Evolutionary conservation across 2,797 vertebrate species (phyloP).

Genomic region (Eremophila alpestris): DNA sequence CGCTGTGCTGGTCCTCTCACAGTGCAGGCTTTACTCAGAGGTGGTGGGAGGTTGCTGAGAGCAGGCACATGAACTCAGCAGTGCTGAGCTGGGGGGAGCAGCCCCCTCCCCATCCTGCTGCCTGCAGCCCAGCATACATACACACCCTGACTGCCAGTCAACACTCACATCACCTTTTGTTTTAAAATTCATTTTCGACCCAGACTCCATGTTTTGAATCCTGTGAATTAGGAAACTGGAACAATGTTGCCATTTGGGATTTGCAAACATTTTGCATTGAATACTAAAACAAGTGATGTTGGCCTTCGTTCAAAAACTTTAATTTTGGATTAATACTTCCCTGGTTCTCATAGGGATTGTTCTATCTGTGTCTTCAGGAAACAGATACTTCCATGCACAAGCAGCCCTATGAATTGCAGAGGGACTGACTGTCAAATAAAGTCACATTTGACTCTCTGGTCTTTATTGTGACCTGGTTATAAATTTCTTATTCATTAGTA

Average conservation of each 20-base stretch:
- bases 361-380: conserved; percentile 16
- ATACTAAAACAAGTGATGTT: conserved; percentile 2
- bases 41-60: not conserved
- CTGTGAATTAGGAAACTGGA: conserved; percentile 12
- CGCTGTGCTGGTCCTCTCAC: accelerated
- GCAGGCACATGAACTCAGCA: not conserved
- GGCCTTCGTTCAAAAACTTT: conserved; percentile 31
- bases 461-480: not conserved
- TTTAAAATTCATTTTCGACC: not conserved
- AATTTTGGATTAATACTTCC: conserved; percentile 39
- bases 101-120: not conserved
- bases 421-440: not conserved
- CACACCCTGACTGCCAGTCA: not conserved
- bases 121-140: accelerated
- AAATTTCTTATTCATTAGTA: not conserved
- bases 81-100: not conserved
- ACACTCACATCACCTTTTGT: not conserved
- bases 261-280: conserved; percentile 12
- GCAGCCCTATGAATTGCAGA: not conserved
- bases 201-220: not conserved
- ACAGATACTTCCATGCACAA: conserved; percentile 1
- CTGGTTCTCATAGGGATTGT: conserved; percentile 9
- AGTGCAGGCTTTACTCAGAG: not conserved
- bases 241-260: conserved; percentile 33
- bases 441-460: not conserved